Base-by-base conservation (phyloP, 2,797 vertebrate species). In the Enteromius anoplus region DNA sequence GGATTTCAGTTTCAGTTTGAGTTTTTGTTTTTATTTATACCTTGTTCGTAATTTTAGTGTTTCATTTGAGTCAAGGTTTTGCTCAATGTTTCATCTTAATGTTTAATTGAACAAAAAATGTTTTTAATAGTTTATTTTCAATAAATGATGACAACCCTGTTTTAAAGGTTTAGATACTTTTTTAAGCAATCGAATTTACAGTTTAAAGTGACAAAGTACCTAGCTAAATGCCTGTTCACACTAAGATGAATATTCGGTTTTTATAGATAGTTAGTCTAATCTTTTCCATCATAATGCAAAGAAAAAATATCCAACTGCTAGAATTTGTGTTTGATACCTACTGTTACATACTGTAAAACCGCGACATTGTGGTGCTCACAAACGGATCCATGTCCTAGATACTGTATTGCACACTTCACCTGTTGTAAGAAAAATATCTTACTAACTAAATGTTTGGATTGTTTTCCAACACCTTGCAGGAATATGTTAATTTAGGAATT, bases 401-500 rank as follows among this genome's bases (percentile, higher is more conserved):
- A 26, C 26, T 26, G 26, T 26, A 26, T 40, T 75, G 7, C 53
- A 75, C 51, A 75, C 73, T 60, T 58, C 34, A 75, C 32, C 78
- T 34, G 17, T n/a, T 65, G 19, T 51, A 84, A 78, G 62, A 60
- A 26, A 64, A 75, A 64, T 26, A 42, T 26, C n/a, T 19, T 2
- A 42, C n/a, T 26, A 60, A 26, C 51, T 26, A 11, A 42, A 75
- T 42, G 37, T 49, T 80, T 29, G 11, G 26, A 64, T 69, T 69
- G 60, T 76, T 73, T 62, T 55, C 29, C 32, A 78, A 21, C 42
- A 64, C 12, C 19, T 26, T 86, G 78, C 73, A 77, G 81, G 55
- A 47, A 37, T 80, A 70, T 84, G 69, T 81, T 86, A 83, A 83
- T 85, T 75, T 75, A 82, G 76, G 82, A 86, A 83, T 86, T 85